Evolutionary conservation across 2,797 vertebrate genomes (phyloP).

Genomic region (Siniperca obscura): DNA sequence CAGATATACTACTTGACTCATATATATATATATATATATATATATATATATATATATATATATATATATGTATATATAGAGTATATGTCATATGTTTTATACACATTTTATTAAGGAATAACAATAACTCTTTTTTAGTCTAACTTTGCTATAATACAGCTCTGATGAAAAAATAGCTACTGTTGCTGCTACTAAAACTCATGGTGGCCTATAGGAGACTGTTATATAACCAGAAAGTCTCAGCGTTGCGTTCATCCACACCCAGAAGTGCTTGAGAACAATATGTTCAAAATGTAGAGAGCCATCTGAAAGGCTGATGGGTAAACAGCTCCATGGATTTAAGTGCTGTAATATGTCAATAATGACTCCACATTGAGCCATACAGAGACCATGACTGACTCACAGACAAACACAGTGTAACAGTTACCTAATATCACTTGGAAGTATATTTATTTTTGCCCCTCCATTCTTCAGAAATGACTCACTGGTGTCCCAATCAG

Average conservation of each 20-base stretch:
- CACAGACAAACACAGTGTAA: slow-evolving; percentile 44
- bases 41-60: too few species aligned
- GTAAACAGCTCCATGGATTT: slow-evolving; percentile 31
- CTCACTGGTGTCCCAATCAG: slow-evolving; percentile 60
- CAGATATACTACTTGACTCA: too few species aligned
- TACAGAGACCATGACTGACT: slow-evolving; percentile 34
- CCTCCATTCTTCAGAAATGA: slow-evolving; percentile 55
- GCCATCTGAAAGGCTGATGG: background rate
- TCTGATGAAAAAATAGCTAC: background rate
- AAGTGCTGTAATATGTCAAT: slow-evolving; percentile 27
- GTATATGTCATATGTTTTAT: too few species aligned
- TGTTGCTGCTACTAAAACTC: background rate
- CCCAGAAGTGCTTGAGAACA: slow-evolving; percentile 24
- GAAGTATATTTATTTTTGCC: slow-evolving; percentile 27
- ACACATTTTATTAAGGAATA: background rate
- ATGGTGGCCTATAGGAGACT: background rate
- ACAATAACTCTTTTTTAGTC: background rate
- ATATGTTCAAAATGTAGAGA: background rate
- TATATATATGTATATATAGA: too few species aligned
- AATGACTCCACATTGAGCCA: slow-evolving; percentile 43
- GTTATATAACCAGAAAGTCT: slow-evolving; percentile 29
- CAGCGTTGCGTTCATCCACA: background rate
- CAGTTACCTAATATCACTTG: slow-evolving; percentile 56
- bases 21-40: too few species aligned
- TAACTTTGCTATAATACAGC: background rate